Evolutionary conservation across 2,797 vertebrate genomes (phyloP).

Genomic region (Helicolenus hilgendorfi): DNA sequence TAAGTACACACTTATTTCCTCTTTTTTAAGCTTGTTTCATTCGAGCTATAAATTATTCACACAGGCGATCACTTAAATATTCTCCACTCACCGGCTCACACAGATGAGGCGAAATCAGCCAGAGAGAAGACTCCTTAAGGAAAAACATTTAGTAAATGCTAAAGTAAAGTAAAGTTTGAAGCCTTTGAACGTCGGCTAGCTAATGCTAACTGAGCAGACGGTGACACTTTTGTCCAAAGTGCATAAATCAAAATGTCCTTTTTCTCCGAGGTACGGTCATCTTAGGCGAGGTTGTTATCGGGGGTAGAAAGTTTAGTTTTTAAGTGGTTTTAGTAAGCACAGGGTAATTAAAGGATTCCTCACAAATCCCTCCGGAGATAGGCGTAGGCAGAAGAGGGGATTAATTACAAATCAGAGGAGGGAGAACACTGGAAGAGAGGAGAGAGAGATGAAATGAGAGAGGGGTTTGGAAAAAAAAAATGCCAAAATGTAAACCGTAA

Average conservation of each 20-base stretch:
- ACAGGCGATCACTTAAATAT: conserved; percentile 5
- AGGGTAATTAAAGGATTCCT: conserved; percentile 61
- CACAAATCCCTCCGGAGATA: conserved; percentile 38
- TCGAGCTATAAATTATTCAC: conserved; percentile 52
- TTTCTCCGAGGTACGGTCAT: neutral
- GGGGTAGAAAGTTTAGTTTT: conserved; percentile 24
- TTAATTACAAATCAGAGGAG: conserved; percentile 47
- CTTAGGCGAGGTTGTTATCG: conserved; percentile 5
- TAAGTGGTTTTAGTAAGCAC: conserved; percentile 18
- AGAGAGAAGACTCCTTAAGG: neutral
- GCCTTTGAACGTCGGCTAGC: neutral
- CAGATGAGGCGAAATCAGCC: neutral
- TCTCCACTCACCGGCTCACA: neutral
- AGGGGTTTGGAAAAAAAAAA: neutral
- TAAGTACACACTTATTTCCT: conserved; percentile 11
- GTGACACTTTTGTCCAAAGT: neutral
- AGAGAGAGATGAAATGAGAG: conserved; percentile 1
- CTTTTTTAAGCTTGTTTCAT: conserved; percentile 11
- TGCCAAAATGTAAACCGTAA: neutral
- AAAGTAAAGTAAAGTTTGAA: neutral
- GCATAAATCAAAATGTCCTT: neutral
- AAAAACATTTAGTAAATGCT: neutral
- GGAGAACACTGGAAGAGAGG: neutral
- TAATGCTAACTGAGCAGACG: neutral
- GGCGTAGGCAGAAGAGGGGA: conserved; percentile 33